phyloP scores from a whole-genome alignment of 2,797 vertebrate genomes.

The Halcyon badia region DNA sequence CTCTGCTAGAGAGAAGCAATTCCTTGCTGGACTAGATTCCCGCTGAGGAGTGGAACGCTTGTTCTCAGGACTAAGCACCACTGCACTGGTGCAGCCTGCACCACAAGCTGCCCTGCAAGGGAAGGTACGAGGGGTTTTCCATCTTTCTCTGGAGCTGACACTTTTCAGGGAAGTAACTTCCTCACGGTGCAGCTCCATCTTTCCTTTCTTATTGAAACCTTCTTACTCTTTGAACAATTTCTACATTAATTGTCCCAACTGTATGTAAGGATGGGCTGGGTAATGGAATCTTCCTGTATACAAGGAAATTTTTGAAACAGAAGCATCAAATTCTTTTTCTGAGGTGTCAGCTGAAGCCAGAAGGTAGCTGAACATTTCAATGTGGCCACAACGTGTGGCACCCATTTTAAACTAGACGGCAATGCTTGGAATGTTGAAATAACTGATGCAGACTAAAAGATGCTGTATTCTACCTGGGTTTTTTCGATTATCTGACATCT shows the following conservation, averaged over 20 bases:
- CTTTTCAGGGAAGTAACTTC: not conserved
- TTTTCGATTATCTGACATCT: slow-evolving; percentile 31
- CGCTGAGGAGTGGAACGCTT: not conserved
- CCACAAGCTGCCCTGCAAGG: not conserved
- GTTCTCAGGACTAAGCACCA: not conserved
- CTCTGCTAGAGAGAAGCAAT: not conserved
- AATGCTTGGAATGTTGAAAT: slow-evolving; percentile 34
- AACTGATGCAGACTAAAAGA: not conserved
- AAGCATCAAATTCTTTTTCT: not conserved
- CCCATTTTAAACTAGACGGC: not conserved
- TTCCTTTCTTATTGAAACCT: not conserved
- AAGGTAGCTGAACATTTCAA: not conserved
- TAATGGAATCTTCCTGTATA: not conserved
- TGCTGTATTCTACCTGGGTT: not conserved
- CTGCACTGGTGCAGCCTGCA: not conserved
- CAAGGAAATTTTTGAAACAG: not conserved
- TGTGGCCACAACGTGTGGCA: slow-evolving; percentile 28
- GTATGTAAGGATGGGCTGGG: not conserved
- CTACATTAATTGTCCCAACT: not conserved
- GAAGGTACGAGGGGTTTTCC: rapidly evolving
- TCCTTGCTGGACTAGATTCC: not conserved
- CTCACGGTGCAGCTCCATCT: not conserved
- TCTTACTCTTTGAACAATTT: not conserved
- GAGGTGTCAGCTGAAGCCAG: slow-evolving; percentile 1
- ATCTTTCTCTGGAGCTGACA: not conserved